Evolutionary conservation across 2,888 invertebrate species (phyloP).

Genomic region (Nasonovia ribisnigri): DNA sequence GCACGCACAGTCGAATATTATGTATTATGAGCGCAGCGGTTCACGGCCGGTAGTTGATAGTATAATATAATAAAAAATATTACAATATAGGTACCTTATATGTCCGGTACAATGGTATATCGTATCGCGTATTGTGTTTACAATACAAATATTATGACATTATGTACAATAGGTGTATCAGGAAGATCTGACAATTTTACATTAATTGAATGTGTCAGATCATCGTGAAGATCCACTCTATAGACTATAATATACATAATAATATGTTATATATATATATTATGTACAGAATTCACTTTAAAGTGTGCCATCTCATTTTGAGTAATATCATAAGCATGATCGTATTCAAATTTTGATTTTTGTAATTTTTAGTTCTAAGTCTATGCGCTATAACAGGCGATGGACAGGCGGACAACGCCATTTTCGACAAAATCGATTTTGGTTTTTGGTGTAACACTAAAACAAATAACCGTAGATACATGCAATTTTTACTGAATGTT

Average conservation of each 20-base stretch:
- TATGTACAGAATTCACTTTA: neutral
- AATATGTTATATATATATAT: neutral
- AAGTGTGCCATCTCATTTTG: neutral
- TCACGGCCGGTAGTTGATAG: neutral
- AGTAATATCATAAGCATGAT: neutral
- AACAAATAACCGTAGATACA: too few relatives aligned
- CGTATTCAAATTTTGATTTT: neutral
- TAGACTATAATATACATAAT: neutral
- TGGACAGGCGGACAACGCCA: too few relatives aligned
- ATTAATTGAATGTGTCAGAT: neutral
- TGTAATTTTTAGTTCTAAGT: neutral
- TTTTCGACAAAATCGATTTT: too few relatives aligned
- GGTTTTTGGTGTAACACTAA: too few relatives aligned
- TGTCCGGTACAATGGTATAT: neutral
- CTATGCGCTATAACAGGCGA: too few relatives aligned
- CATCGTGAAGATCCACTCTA: neutral
- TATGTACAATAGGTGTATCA: neutral
- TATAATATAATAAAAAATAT: neutral
- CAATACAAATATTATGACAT: neutral
- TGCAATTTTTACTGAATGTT: too few relatives aligned
- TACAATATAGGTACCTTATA: neutral
- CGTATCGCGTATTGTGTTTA: neutral
- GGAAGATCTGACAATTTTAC: neutral
- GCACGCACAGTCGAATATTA: neutral
- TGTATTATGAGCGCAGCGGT: neutral